Evolutionary conservation across 53 echinoderm and acorn worm genomes (phyloP).

Genomic region (Pentamera pediparva): DNA sequence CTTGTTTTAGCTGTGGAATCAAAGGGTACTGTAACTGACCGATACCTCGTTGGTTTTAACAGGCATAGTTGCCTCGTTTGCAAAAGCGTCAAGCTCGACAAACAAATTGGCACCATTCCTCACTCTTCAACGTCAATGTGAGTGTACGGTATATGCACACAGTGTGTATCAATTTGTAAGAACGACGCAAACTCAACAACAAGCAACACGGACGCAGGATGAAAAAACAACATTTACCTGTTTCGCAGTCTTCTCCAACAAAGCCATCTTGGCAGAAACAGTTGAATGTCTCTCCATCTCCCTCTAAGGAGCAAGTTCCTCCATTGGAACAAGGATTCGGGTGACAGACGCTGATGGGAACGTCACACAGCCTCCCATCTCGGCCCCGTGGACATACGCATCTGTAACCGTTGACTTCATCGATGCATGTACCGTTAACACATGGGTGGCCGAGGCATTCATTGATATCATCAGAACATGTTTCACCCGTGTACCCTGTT

Average conservation of each 20-base stretch:
- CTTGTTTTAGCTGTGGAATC: too few species aligned
- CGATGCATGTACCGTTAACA: neutral
- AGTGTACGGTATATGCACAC: too few species aligned
- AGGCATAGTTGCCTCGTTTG: too few species aligned
- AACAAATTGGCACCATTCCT: too few species aligned
- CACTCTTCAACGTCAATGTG: too few species aligned
- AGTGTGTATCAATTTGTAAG: too few species aligned
- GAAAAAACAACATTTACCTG: too few species aligned
- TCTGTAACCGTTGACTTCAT: neutral
- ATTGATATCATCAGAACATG: neutral
- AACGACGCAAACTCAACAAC: too few species aligned
- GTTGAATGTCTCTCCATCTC: neutral
- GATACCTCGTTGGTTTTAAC: too few species aligned
- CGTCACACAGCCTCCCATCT: neutral
- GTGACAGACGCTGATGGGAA: neutral
- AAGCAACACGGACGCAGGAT: too few species aligned
- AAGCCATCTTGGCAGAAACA: neutral
- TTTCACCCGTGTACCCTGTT: neutral
- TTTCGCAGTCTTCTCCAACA: neutral
- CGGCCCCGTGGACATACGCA: neutral
- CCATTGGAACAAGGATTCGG: slow-evolving; percentile 5
- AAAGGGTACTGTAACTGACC: too few species aligned
- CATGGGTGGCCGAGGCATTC: neutral
- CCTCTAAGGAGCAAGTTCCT: neutral
- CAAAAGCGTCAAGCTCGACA: too few species aligned